Percentiles rank a stretch among this genome's conserved stretches.
phyloP scores from a whole-genome alignment of 1,140 invertebrate genomes.

The Lanistes nyassanus region DNA sequence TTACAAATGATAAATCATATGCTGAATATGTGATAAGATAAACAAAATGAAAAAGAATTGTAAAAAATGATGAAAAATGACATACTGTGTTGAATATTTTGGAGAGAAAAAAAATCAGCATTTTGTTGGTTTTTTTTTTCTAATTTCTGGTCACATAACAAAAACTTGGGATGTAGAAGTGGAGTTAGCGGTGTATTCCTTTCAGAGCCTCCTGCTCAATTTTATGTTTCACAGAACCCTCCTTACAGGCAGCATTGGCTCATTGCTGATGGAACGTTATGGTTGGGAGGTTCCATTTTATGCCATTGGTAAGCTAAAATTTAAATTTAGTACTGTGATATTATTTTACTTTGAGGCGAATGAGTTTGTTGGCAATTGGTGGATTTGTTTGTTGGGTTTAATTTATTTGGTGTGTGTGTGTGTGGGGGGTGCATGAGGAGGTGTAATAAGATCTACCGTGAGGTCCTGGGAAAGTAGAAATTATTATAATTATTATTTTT shows the following conservation, averaged over 20 bases:
- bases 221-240: conserved; percentile 72
- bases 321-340: background rate
- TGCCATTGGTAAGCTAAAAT: conserved; percentile 71
- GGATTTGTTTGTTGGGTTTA: too few species aligned
- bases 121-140: background rate
- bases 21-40: too few species aligned
- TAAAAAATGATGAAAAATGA: too few species aligned
- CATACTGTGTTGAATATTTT: too few species aligned
- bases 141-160: background rate
- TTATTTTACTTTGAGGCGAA: background rate
- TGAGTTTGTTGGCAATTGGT: too few species aligned
- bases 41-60: too few species aligned
- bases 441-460: too few species aligned
- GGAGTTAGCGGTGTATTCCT: background rate
- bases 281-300: conserved; percentile 78
- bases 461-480: too few species aligned
- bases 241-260: conserved; percentile 77
- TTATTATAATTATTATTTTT: conserved; percentile 2
- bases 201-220: background rate
- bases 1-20: too few species aligned
- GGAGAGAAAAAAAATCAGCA: too few species aligned
- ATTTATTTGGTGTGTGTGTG: background rate
- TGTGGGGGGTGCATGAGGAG: background rate
- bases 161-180: background rate
- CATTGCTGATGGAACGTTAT: conserved; percentile 75